Evolutionary conservation across 2,888 invertebrate species (phyloP).

Genomic region (Oligia latruncula): DNA sequence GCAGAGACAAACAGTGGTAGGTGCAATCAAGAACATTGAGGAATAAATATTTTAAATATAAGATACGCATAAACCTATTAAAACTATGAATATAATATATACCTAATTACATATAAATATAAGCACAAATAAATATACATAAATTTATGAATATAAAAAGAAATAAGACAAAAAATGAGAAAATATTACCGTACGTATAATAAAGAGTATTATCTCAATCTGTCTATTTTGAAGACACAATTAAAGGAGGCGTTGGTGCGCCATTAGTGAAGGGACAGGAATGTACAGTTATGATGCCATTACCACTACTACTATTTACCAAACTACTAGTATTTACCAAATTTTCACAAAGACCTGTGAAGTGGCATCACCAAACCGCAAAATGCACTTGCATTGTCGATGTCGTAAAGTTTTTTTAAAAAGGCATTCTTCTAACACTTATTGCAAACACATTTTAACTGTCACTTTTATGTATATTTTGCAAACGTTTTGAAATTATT

Average conservation of each 20-base stretch:
- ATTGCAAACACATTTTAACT: constrained; percentile 40
- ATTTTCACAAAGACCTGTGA: constrained; percentile 28
- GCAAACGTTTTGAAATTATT: constrained; percentile 53
- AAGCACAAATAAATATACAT: too few species aligned
- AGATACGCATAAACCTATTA: too few species aligned
- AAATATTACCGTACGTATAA: not conserved
- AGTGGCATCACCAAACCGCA: constrained; percentile 19
- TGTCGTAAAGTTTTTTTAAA: constrained; percentile 42
- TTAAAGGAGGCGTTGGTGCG: not conserved
- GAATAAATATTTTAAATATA: too few species aligned
- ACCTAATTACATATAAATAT: too few species aligned
- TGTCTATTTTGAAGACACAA: not conserved
- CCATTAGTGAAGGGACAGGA: not conserved
- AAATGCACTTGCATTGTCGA: constrained; percentile 48
- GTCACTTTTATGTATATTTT: constrained; percentile 30
- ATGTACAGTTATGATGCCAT: not conserved
- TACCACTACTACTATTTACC: not conserved
- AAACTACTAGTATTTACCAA: not conserved
- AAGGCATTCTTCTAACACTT: constrained; percentile 35
- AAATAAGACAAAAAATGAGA: too few species aligned
- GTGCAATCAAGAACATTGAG: too few species aligned
- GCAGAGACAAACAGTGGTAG: too few species aligned
- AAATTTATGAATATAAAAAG: too few species aligned
- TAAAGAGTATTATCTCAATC: not conserved
- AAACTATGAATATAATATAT: too few species aligned